Evolutionary conservation across 2,888 invertebrate species (phyloP), one percentile per base, ranked within the genome.

Genomic region (Gryllus longicercus): DNA sequence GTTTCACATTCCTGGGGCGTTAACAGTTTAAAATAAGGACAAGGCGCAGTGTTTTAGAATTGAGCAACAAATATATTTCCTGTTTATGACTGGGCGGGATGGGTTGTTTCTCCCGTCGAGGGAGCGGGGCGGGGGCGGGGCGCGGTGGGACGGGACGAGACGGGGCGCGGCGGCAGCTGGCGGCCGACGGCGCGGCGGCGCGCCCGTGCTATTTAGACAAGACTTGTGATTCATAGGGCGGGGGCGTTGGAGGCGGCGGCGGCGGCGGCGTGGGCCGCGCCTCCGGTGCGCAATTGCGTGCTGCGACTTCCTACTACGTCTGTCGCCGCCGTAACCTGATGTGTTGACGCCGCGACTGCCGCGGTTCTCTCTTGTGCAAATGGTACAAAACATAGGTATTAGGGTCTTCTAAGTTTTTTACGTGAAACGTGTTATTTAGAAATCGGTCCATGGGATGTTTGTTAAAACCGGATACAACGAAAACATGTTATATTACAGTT

Each of bases 21-120:
- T 63, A 63, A n/a, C 63, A 18, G 63, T n/a, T 63, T 63, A n/a
- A 63, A 63, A 63, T 63, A 63, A 63, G 63, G 63, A 14, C 4
- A n/a, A 63, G 16, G 63, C 63, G 63, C 38, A 38, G 16, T 63
- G 63, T 63, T 63, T 63, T 14, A 63, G 63, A 63, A 63, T 63
- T 63, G 63, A 63, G 63, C 63, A 63, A 63, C 63, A 63, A 63
- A 63, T 63, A 63, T 63, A 63, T 63, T 63, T 63, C 63, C 63
- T 63, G 63, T 63, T 63, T 63, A 63, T 63, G 63, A 63, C 63
- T 63, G 63, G 63, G 63, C 63, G 63, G 63, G 63, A 63, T 63
- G 63, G 16, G 63, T 63, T 63, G 63, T 63, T 38, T 38, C 38
- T 38, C 38, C 38, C 38, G 38, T 38, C 38, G 5, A 8, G 8